Conservation (phyloP, 2,113 vertebrate genomes). For the Merops nubicus region DNA sequence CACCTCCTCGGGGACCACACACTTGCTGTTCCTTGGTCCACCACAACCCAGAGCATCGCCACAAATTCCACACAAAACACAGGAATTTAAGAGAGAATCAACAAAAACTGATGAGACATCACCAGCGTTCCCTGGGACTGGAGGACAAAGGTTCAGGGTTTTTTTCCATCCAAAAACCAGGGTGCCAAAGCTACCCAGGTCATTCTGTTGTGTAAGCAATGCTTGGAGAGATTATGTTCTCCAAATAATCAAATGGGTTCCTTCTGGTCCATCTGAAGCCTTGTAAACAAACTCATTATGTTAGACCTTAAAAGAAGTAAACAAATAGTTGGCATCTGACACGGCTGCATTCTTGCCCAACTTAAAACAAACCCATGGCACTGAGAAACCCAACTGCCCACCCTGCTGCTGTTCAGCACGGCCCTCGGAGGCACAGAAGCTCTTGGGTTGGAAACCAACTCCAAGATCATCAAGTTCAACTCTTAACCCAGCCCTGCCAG, state of each 20-base stretch:
- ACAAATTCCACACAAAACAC: background rate
- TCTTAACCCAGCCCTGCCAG: background rate
- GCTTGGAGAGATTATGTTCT: background rate
- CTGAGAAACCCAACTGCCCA: background rate
- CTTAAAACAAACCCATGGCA: background rate
- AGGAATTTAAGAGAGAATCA: background rate
- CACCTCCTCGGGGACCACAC: background rate
- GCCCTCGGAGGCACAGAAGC: background rate
- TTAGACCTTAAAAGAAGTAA: background rate
- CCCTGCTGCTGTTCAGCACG: fast-evolving
- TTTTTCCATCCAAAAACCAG: background rate
- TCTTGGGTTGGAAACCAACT: background rate
- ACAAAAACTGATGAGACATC: background rate
- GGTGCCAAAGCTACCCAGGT: background rate
- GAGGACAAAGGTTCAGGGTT: fast-evolving
- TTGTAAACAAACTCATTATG: conserved; percentile 40
- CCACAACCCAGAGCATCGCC: background rate
- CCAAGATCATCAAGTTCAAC: background rate
- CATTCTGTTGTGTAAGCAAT: background rate
- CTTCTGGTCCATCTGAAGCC: background rate
- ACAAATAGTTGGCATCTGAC: conserved; percentile 36
- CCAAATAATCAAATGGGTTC: background rate
- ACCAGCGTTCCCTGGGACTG: background rate
- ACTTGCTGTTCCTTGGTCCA: background rate
- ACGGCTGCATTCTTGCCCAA: background rate